Percentiles rank a stretch among this genome's conserved stretches.
phyloP scores from a whole-genome alignment of 2,113 vertebrate species.

The Dipodomys stephensi region DNA sequence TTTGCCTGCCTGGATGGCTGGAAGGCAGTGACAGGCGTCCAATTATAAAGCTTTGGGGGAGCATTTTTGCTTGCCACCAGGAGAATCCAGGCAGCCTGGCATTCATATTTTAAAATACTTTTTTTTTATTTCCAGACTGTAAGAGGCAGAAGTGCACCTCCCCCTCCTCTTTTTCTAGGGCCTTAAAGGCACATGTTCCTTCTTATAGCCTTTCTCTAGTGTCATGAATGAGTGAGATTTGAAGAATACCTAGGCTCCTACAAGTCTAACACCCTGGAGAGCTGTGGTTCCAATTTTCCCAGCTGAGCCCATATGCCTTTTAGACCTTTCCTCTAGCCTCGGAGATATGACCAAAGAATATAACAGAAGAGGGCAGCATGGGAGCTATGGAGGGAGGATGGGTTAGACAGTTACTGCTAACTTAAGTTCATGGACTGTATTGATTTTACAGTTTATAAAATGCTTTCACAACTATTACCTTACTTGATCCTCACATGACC shows the following conservation, averaged over 20 bases:
- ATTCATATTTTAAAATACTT: constrained; percentile 47
- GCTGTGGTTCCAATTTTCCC: neutral
- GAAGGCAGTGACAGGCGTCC: constrained; percentile 66
- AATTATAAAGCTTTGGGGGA: constrained; percentile 64
- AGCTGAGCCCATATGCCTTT: neutral
- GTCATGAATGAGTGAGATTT: neutral
- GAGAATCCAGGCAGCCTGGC: constrained; percentile 34
- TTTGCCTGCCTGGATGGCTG: constrained; percentile 61
- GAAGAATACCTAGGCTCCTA: neutral
- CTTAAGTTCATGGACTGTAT: neutral
- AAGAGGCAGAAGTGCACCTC: neutral
- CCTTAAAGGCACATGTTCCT: neutral
- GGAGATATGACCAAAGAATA: neutral
- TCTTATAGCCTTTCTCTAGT: neutral
- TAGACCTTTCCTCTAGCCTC: neutral
- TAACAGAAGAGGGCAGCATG: neutral
- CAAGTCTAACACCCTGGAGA: neutral
- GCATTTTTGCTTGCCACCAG: constrained; percentile 51
- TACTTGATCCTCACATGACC: neutral
- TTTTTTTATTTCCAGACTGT: constrained; percentile 32
- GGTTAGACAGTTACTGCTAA: neutral
- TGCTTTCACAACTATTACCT: neutral
- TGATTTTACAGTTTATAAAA: neutral
- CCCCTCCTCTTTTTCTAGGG: neutral
- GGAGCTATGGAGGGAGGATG: neutral